A percentile compares a stretch with the other conserved stretches of the same genome.
These are phyloP conservation scores for Andrena bucephala DNA, from an alignment of 2,888 invertebrate species.

Conservation along the genomic window DNA sequence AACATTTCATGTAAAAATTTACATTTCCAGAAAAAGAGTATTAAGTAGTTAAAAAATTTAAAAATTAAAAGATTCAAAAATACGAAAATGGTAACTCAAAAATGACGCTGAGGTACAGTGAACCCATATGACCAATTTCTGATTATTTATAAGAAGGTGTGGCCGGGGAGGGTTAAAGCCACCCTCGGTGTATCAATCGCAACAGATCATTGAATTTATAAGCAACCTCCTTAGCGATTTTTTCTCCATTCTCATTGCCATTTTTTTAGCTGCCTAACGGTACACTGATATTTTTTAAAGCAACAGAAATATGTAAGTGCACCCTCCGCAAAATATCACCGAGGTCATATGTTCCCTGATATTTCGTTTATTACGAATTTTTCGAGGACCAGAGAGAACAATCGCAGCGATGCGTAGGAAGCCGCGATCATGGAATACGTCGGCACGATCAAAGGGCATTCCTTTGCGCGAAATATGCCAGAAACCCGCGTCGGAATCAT, in stretches of 20 bases:
- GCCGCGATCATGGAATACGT: slow-evolving; percentile 69
- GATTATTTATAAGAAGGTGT: too few species aligned
- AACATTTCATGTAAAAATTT: too few species aligned
- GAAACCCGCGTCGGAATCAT: slow-evolving; percentile 64
- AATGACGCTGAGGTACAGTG: too few species aligned
- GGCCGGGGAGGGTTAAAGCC: too few species aligned
- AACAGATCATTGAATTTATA: neutral
- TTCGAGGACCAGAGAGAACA: slow-evolving; percentile 35
- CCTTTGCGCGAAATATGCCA: slow-evolving; percentile 74
- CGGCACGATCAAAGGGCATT: slow-evolving; percentile 79
- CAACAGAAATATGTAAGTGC: slow-evolving; percentile 22
- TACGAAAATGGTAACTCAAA: too few species aligned
- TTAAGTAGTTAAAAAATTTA: too few species aligned
- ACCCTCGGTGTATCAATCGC: neutral
- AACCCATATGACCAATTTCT: too few species aligned
- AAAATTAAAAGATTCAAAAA: too few species aligned
- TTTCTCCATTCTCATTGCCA: neutral
- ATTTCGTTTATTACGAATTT: slow-evolving; percentile 49
- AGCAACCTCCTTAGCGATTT: neutral
- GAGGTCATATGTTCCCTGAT: neutral
- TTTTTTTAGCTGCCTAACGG: too few species aligned
- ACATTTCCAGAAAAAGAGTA: too few species aligned
- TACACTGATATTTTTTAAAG: neutral
- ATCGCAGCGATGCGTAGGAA: slow-evolving; percentile 45
- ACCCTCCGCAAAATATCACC: slow-evolving; percentile 18